Evolutionary conservation across 2,888 invertebrate species (phyloP), one percentile per base, ranked within the genome.

Genomic region (Sphaeridia pumilis): DNA sequence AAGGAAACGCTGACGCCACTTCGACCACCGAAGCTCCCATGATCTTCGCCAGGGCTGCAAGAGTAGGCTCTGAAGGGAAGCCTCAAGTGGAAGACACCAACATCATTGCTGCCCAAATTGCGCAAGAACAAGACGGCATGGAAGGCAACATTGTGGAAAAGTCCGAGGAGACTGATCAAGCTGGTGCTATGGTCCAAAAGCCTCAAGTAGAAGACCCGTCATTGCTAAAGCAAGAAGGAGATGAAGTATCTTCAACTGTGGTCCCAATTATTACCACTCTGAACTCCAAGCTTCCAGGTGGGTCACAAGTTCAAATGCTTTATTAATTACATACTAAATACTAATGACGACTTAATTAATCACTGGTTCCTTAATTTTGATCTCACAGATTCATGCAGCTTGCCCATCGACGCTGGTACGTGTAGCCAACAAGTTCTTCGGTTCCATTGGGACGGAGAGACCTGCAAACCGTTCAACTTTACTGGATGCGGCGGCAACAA

Each of bases 391-490:
- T 3, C 27, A 25, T 51, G 51, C 25, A 4, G n/a, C 5, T 26
- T 46, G 20, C n/a, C 24, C 1, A 3, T 51, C 14, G 35, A 45
- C 24, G 12, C n/a, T 3, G 51, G 51, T 7, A 46, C 22, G 17
- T 51, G 51, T 25, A 43, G 21, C 27, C 51, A 51, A 26, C 26
- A 34, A 27, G 20, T 51, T 10, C 52, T 55, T 21, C 56, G 64
- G 14, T 64, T 56, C 42, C 55, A 50, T 45, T 64, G 56, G 55
- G 55, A 59, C 46, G 49, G 49, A 4, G 26, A 52, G n/a, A 38
- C 22, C 17, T 64, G 64, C 48, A 56, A 58, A 38, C 53, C 52
- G 31, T 64, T 64, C 46, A 49, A 48, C n/a, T 64, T 56, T 49
- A 51, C 56, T 7, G 63, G 64, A 21, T 64, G 64, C 46, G 31